phyloP scores from a whole-genome alignment of 2,888 invertebrate species.

The Baccha elongata region DNA sequence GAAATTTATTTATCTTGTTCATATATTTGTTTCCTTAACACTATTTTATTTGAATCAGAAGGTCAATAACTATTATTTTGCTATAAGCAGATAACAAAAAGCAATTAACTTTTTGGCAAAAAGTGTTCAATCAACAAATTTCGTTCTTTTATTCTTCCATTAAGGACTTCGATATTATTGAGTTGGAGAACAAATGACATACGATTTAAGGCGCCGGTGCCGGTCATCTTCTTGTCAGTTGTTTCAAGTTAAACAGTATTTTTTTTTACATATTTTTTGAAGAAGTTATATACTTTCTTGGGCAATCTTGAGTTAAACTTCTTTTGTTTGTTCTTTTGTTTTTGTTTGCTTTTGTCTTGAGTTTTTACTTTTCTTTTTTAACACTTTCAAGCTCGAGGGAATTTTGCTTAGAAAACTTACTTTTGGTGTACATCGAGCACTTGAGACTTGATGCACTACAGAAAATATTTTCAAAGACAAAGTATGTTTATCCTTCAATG shows the following conservation, averaged over 20 bases:
- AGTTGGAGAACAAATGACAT: conserved; percentile 3
- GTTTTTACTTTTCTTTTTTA: neutral
- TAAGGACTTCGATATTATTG: neutral
- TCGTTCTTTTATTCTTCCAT: neutral
- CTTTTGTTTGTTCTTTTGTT: conserved; percentile 4
- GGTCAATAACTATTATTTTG: conserved; percentile 5
- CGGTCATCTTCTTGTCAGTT: conserved; percentile 40
- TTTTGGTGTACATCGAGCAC: neutral
- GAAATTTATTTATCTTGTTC: neutral
- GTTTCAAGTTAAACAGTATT: conserved; percentile 45
- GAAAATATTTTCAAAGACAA: neutral
- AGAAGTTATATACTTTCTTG: conserved; percentile 4
- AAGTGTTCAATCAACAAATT: conserved; percentile 43
- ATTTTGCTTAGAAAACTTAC: neutral
- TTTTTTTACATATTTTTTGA: conserved; percentile 15
- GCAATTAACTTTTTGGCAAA: conserved; percentile 31
- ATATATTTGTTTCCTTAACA: neutral
- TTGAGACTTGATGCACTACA: neutral
- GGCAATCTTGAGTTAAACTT: neutral
- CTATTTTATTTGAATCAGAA: neutral
- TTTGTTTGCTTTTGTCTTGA: neutral
- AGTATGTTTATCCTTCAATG: neutral
- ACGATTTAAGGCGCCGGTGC: conserved; percentile 11
- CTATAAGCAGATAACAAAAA: conserved; percentile 19
- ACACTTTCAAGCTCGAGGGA: conserved; percentile 4